Evolutionary conservation across 2,113 vertebrate genomes (phyloP).

Genomic region (Callipepla squamata): DNA sequence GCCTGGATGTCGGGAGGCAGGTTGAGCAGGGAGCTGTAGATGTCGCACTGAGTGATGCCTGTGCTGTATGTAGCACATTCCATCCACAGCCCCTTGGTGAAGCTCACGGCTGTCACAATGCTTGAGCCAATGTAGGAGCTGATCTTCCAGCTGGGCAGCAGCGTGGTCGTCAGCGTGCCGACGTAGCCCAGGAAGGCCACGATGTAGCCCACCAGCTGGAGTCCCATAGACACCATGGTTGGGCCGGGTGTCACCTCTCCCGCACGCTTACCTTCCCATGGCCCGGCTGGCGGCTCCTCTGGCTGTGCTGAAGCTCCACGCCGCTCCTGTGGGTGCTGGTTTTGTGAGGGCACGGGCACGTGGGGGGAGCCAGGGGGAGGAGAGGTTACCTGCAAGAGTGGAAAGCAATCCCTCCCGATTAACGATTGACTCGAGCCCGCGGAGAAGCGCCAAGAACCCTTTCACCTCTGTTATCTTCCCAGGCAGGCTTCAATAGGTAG

Average conservation of each 20-base stretch:
- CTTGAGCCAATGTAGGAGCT: constrained; percentile 92
- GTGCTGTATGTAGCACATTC: constrained; percentile 95
- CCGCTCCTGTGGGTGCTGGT: background rate
- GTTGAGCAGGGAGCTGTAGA: constrained; percentile 93
- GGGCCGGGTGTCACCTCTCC: background rate
- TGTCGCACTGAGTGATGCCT: constrained; percentile 94
- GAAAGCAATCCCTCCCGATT: constrained; percentile 54
- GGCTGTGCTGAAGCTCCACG: background rate
- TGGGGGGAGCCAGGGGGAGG: constrained; percentile 31
- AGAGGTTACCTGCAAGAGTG: constrained; percentile 51
- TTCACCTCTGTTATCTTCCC: constrained; percentile 61
- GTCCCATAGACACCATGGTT: constrained; percentile 85
- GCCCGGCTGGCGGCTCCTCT: background rate
- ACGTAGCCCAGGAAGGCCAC: constrained; percentile 88
- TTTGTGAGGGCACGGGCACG: background rate
- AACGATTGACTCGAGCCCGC: constrained; percentile 53
- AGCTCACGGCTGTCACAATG: constrained; percentile 90
- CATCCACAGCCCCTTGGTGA: constrained; percentile 96
- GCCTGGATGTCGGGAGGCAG: constrained; percentile 87
- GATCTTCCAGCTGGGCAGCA: constrained; percentile 91
- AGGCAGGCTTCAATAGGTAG: background rate
- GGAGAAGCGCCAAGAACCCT: constrained; percentile 36
- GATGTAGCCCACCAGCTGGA: constrained; percentile 92
- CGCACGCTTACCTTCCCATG: background rate
- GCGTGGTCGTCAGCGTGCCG: constrained; percentile 85